Percentiles rank a stretch among this genome's conserved stretches.
phyloP scores from a whole-genome alignment of 2,888 invertebrate species.

The Atethmia centrago region DNA sequence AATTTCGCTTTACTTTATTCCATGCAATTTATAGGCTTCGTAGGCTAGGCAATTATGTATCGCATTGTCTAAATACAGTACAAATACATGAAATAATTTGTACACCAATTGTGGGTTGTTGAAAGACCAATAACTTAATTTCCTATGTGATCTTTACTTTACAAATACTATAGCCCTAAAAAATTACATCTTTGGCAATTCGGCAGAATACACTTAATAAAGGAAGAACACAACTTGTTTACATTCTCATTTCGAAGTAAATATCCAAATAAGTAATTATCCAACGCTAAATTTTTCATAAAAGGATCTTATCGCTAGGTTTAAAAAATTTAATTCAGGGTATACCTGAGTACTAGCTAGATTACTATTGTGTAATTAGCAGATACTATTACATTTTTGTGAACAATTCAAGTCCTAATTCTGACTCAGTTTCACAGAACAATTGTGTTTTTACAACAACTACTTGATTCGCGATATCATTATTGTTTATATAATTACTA shows the following conservation, averaged over 20 bases:
- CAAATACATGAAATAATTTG: slow-evolving; percentile 13
- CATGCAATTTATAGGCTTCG: neutral
- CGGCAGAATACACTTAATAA: slow-evolving; percentile 31
- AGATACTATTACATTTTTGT: slow-evolving; percentile 25
- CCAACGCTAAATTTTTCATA: neutral
- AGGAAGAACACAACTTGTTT: slow-evolving; percentile 11
- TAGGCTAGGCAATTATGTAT: slow-evolving; percentile 3
- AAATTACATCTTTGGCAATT: slow-evolving; percentile 56
- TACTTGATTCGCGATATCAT: slow-evolving; percentile 29
- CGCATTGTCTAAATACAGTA: slow-evolving; percentile 10
- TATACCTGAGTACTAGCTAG: slow-evolving; percentile 6
- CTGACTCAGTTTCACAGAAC: slow-evolving; percentile 22
- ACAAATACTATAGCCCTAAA: slow-evolving; percentile 20
- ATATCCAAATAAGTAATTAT: neutral
- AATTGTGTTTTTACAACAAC: slow-evolving; percentile 26
- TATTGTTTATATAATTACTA: slow-evolving; percentile 43
- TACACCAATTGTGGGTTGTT: neutral
- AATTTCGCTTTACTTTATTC: slow-evolving; percentile 3
- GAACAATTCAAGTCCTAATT: slow-evolving; percentile 20
- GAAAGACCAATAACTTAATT: slow-evolving; percentile 10
- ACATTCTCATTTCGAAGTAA: neutral
- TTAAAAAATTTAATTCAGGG: slow-evolving; percentile 12
- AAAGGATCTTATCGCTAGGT: slow-evolving; percentile 1
- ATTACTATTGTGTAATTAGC: slow-evolving; percentile 11
- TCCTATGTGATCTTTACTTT: slow-evolving; percentile 9